Percentiles rank a stretch among this genome's conserved stretches.
Conservation (phyloP, 2,113 vertebrate species). For the Sylvia atricapilla region DNA sequence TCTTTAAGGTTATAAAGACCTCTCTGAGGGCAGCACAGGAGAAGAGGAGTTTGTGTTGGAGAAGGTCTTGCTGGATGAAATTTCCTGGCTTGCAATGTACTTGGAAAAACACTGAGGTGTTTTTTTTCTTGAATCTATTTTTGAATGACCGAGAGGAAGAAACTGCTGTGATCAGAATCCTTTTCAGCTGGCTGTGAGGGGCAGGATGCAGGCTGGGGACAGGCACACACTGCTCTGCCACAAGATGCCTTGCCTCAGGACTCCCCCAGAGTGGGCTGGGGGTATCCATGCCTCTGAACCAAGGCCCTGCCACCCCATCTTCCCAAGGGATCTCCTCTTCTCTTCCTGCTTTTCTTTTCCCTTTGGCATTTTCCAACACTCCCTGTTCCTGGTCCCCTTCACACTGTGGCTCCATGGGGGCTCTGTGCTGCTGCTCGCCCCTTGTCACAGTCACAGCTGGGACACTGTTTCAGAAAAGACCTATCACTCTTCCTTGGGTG, state of each 20-base stretch:
- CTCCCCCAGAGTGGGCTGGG: rapidly evolving
- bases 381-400: not conserved
- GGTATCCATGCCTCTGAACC: not conserved
- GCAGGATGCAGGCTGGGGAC: not conserved
- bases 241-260: not conserved
- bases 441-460: rapidly evolving
- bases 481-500: not conserved
- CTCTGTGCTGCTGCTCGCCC: not conserved
- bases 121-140: slow-evolving; percentile 25
- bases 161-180: not conserved
- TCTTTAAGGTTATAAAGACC: not conserved
- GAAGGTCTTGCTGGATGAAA: not conserved
- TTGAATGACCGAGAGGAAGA: not conserved
- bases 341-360: not conserved
- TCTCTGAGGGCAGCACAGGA: not conserved
- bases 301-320: not conserved
- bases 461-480: not conserved
- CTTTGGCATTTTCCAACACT: not conserved
- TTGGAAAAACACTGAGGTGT: not conserved
- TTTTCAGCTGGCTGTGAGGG: not conserved
- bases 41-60: not conserved
- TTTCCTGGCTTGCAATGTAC: not conserved
- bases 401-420: not conserved
- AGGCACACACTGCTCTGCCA: not conserved
- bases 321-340: not conserved